phyloP scores from a whole-genome alignment of 2,797 vertebrate species.

The Arnoldichthys spilopterus region DNA sequence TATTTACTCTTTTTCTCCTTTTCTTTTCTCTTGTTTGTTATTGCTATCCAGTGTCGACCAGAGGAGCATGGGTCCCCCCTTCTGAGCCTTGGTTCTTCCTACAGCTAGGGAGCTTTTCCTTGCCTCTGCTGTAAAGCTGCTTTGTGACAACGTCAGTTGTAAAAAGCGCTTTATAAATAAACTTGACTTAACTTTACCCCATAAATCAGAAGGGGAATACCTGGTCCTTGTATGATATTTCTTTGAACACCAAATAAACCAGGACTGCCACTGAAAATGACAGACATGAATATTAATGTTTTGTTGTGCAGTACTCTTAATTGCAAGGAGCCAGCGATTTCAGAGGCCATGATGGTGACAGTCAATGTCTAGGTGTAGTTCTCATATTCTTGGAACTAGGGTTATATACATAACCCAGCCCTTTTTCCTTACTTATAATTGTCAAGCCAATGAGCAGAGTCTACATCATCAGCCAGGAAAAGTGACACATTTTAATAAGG shows the following conservation, averaged over 20 bases:
- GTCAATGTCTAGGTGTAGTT: background rate
- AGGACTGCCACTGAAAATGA: background rate
- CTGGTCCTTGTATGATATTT: background rate
- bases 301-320: conserved; percentile 4
- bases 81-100: too few relatives aligned
- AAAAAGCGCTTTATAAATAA: too few relatives aligned
- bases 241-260: background rate
- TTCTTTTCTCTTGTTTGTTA: too few relatives aligned
- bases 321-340: too few relatives aligned
- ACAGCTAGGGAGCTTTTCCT: too few relatives aligned
- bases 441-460: background rate
- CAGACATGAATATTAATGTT: background rate
- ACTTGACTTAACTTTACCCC: too few relatives aligned
- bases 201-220: background rate
- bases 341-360: background rate
- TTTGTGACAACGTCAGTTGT: too few relatives aligned
- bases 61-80: too few relatives aligned
- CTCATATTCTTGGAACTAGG: background rate
- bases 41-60: too few relatives aligned
- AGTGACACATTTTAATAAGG: conserved; percentile 27
- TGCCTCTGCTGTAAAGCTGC: too few relatives aligned
- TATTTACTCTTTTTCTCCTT: too few relatives aligned
- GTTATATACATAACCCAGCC: background rate
- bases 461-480: conserved; percentile 7
- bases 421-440: background rate